phyloP scores from a whole-genome alignment of 2,797 vertebrate species.

The Graptemys geographica region DNA sequence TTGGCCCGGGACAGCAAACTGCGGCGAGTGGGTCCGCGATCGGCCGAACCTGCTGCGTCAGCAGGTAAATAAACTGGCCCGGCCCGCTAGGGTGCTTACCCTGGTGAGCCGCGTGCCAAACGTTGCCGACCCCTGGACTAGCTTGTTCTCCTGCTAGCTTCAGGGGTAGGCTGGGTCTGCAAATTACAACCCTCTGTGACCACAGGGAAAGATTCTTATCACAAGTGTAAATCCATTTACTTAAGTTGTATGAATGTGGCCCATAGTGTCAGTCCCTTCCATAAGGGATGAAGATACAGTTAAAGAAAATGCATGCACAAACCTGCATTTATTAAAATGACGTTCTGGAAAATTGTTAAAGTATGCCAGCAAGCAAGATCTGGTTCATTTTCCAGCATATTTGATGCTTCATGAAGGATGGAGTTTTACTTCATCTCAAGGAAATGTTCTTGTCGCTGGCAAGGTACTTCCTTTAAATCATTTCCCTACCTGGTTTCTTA shows the following conservation, averaged over 20 bases:
- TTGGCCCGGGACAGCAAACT: no score
- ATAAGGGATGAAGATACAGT: not conserved
- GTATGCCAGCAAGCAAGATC: conserved; percentile 46
- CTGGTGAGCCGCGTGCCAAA: no score
- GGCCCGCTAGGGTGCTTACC: no score
- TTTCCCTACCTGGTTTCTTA: conserved; percentile 43
- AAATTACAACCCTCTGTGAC: not conserved
- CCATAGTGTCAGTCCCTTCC: not conserved
- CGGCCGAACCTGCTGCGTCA: no score
- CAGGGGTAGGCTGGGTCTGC: not conserved
- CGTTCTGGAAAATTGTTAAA: conserved; percentile 6
- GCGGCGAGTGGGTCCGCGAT: no score
- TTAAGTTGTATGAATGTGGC: not conserved
- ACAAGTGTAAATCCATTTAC: not conserved
- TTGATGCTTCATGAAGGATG: conserved; percentile 69
- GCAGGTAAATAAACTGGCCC: no score
- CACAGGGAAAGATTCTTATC: no score
- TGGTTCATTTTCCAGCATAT: conserved; percentile 67
- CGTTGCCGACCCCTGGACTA: not conserved
- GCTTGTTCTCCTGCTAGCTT: not conserved
- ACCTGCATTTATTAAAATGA: not conserved
- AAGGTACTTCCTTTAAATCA: conserved; percentile 65
- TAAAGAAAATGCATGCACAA: fast-evolving
- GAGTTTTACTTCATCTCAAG: conserved; percentile 43
- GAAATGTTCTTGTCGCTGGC: conserved; percentile 62